These are phyloP conservation scores for Clarias pachynema DNA, from an alignment of 2,797 vertebrate genomes.

Conservation along the genomic window DNA sequence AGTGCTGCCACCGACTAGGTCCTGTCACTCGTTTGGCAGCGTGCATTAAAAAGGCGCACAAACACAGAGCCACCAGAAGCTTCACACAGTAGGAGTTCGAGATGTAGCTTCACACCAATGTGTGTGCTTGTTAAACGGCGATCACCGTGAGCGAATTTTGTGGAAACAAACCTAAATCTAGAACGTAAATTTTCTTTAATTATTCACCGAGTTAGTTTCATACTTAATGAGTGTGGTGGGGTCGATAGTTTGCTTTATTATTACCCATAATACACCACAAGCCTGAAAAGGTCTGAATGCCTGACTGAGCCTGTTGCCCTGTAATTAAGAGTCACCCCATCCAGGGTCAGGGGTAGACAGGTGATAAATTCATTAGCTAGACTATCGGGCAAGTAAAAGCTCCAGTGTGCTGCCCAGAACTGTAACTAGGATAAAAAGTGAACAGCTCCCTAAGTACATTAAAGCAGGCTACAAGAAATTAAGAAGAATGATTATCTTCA, in stretches of 20 bases:
- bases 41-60: constrained; percentile 41
- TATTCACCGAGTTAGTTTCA: background rate
- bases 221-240: background rate
- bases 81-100: constrained; percentile 20
- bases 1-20: constrained; percentile 39
- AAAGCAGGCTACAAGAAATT: background rate
- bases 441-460: background rate
- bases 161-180: background rate
- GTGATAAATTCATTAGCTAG: background rate
- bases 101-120: background rate
- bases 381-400: background rate
- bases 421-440: background rate
- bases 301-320: background rate
- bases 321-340: background rate
- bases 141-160: background rate
- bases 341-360: background rate
- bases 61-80: constrained; percentile 28
- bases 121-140: background rate
- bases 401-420: background rate
- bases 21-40: constrained; percentile 47
- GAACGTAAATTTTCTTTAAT: background rate
- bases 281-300: background rate
- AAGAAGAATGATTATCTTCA: background rate
- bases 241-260: background rate
- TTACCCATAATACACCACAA: background rate